Evolutionary conservation across 2,888 invertebrate genomes (phyloP), one percentile per base, ranked within the genome.

Genomic region (Brachyopa scutellaris): DNA sequence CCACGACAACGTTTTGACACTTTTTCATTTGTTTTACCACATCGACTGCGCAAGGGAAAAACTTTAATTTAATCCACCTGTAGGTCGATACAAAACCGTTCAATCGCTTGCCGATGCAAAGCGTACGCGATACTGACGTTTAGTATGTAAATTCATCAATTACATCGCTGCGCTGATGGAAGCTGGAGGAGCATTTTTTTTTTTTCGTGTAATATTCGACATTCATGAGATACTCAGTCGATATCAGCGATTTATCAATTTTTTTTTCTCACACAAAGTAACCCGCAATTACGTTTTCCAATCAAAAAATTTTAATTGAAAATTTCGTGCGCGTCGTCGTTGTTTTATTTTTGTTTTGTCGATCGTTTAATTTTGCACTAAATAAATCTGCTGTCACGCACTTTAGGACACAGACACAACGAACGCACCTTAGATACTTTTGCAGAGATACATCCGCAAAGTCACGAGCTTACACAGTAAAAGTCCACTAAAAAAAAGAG

Each of bases 1-100:
- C 33, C 21, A 36, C n/a, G n/a, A n/a, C 36, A 38, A 47, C 15
- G 26, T 73, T 73, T 47, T 73, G 73, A 55, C 73, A 73, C 53
- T 73, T 64, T 62, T 51, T 7, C 29, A 73, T 62, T 73, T 73
- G 9, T 26, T 26, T 23, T 9, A 61, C 11, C 13, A 13, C 40
- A 21, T 2, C 33, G 7, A 23, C 6, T 9, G 13, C 31, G 0
- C 3, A 26, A 19, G 9, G 11, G 4, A 40, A 17, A 45, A 36
- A 45, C 19, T 23, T 49, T 2, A 6, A 49, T 26, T 26, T 3
- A 19, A 55, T 55, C 36, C 55, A 55, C 55, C 55, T 55, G 55
- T 55, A 8, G 29, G n/a, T 40, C 23, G 23, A 31, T 1, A 29
- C n/a, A 21, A 38, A 11, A 55, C 19, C 17, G 19, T 40, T 59